Conservation (phyloP, 1,140 invertebrate species). For the Hyposmocoma kahamanoa region DNA sequence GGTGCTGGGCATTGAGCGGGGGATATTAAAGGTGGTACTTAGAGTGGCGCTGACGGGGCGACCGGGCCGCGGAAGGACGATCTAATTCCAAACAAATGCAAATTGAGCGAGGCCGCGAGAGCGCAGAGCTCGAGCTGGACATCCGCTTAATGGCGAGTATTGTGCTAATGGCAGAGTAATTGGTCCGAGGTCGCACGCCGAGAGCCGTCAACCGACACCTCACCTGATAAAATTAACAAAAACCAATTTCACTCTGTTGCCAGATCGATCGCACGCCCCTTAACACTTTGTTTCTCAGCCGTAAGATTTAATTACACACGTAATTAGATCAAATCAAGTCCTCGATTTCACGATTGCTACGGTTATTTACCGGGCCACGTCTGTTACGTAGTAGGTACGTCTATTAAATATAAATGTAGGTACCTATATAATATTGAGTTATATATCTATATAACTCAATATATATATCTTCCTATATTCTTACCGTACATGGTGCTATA, state of each 20-base stretch:
- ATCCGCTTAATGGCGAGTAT: slow-evolving; percentile 55
- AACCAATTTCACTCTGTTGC: slow-evolving; percentile 4
- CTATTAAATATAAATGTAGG: too few relatives aligned
- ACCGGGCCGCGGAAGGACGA: slow-evolving; percentile 24
- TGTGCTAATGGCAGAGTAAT: slow-evolving; percentile 63
- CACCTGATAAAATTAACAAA: slow-evolving; percentile 22
- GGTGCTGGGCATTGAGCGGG: slow-evolving; percentile 18
- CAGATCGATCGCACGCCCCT: slow-evolving; percentile 26
- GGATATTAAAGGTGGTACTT: slow-evolving; percentile 30
- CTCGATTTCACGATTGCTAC: slow-evolving; percentile 21
- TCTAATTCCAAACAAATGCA: slow-evolving; percentile 65
- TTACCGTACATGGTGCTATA: too few relatives aligned
- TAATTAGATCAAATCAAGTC: slow-evolving; percentile 38
- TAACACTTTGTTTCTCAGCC: slow-evolving; percentile 22
- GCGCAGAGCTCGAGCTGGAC: slow-evolving; percentile 31
- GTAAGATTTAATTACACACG: slow-evolving; percentile 45
- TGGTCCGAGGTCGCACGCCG: slow-evolving; percentile 61
- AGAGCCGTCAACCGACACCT: slow-evolving; percentile 20
- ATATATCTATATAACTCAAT: too few relatives aligned
- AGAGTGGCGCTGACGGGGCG: slow-evolving; percentile 22
- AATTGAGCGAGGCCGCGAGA: slow-evolving; percentile 44
- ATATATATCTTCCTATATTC: too few relatives aligned
- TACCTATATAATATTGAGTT: too few relatives aligned
- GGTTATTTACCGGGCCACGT: slow-evolving; percentile 15
- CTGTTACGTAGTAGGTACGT: too few relatives aligned